Evolutionary conservation across 2,888 invertebrate genomes (phyloP).

Genomic region (Euzetes globulus): DNA sequence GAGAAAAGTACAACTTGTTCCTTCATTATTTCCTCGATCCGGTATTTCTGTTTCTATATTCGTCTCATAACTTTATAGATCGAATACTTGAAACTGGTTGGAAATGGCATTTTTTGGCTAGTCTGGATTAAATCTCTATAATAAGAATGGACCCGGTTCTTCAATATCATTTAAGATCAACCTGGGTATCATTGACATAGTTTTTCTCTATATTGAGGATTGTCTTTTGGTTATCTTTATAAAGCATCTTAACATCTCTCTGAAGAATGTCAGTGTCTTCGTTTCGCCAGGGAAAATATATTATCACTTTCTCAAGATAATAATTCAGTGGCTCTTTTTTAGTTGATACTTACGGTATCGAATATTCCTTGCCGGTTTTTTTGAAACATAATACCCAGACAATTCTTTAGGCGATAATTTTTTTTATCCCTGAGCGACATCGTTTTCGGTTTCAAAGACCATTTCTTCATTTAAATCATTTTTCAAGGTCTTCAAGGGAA

Average conservation of each 20-base stretch:
- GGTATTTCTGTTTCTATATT: not conserved
- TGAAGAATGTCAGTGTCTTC: not conserved
- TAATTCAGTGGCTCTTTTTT: slow-evolving; percentile 35
- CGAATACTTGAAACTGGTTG: not conserved
- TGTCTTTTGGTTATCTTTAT: not conserved
- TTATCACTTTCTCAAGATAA: slow-evolving; percentile 43
- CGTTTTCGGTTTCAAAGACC: too few species aligned
- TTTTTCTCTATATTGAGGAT: not conserved
- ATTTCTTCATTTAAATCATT: too few species aligned
- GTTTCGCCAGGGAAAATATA: slow-evolving; percentile 44
- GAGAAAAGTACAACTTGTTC: not conserved
- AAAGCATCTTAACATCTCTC: not conserved
- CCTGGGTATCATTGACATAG: not conserved
- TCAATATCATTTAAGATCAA: too few species aligned
- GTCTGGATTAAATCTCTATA: not conserved
- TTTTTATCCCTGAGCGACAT: too few species aligned
- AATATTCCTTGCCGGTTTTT: not conserved
- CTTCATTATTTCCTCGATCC: not conserved
- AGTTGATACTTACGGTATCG: not conserved
- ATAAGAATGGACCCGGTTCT: not conserved
- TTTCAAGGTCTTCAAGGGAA: too few species aligned
- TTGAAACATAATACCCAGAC: not conserved
- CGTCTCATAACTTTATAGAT: not conserved
- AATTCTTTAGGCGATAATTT: too few species aligned
- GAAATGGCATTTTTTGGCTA: too few species aligned